Evolutionary conservation across 2,113 vertebrate genomes (phyloP), one percentile per base, ranked within the genome.

Genomic region (Apteryx mantelli): DNA sequence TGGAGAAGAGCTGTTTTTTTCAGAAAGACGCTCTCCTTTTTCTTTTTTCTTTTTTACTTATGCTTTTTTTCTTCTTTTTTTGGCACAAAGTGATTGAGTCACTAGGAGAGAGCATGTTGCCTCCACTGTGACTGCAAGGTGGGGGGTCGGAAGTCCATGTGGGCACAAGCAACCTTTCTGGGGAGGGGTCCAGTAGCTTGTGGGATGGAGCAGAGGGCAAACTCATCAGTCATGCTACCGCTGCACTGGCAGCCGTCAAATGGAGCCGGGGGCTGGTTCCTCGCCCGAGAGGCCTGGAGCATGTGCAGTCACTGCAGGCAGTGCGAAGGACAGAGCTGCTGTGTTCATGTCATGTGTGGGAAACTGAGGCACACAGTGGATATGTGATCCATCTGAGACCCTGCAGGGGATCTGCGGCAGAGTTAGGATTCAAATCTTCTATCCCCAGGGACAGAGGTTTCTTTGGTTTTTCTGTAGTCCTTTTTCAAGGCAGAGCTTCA

Each of bases 121-220:
- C 61, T 66, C 11, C 0, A 1, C 42, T 0, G 0, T 68, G 74
- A 66, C 73, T 84, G 56, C 14, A 58, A 7, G 30, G 17, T 9
- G 53, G 80, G 10, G 55, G 42, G 24, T 5, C 84, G 53, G 48
- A 50, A 92, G 79, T 36, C 61, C 34, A 3, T 36, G 9, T 1
- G 36, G 84, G 28, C 44, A 48, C 24, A 42, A 74, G 6, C 22
- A 71, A 2, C 53, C 32, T 82, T 91, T 65, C 19, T 65, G 50
- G 26, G 46, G 36, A 83, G 10, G 10, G 15, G 32, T 80, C 38
- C 68, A 26, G 70, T 87, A 93, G 65, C 73, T 26, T 63, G 19
- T 10, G 26, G 53, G 46, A 25, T 32, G 56, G 56, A 58, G 56
- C 56, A 32, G 28, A 58, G 56, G 56, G 5, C 16, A 48, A 19